Base-by-base conservation (phyloP, 2,113 vertebrate species). In the Menidia beryllina region DNA sequence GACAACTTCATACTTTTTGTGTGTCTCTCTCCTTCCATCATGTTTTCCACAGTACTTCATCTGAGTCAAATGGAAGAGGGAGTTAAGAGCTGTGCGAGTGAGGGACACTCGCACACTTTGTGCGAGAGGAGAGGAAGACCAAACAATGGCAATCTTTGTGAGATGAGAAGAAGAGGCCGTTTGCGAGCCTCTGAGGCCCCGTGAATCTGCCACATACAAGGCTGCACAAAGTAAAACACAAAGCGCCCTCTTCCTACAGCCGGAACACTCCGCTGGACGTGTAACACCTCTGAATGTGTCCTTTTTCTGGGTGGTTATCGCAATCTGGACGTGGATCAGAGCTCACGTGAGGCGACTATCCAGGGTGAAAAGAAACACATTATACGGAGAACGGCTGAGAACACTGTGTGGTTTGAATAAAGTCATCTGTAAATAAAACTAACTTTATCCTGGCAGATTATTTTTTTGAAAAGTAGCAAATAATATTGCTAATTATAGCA, bases 111-210 rank as follows among this genome's bases (percentile, higher is more conserved):
- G 75, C 45, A 70, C 82, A 68, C 69, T 77, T 64, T 68, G 54
- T 72, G 48, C 49, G 52, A 79, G 72, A 27, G 41, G 48, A 77
- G 61, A 79, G 38, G 52, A 72, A 56, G 72, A 23, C 51, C 14
- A 71, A 61, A 86, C 82, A 91, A 91, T 85, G 61, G 65, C 50
- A 62, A 77, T 83, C 89, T 84, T 91, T 91, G 87, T 91, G 66
- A 61, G 23, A 55, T 20, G 64, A 79, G 51, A 70, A 72, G 76
- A 87, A 72, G 81, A 83, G 83, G 75, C 71, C 66, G 58, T 76
- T 72, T 76, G 72, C 43, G 49, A 65, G 63, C 69, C 83, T 84
- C 74, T 2, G 34, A 72, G 80, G 88, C 59, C 55, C 45, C 72
- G 52, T 53, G 69, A 83, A 56, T 83, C 77, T 47, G 34, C 69